Percentiles rank a stretch among this genome's conserved stretches.
These are phyloP conservation scores for Drepanosiphum platanoidis DNA, from an alignment of 2,888 invertebrate species.

Conservation along the genomic window DNA sequence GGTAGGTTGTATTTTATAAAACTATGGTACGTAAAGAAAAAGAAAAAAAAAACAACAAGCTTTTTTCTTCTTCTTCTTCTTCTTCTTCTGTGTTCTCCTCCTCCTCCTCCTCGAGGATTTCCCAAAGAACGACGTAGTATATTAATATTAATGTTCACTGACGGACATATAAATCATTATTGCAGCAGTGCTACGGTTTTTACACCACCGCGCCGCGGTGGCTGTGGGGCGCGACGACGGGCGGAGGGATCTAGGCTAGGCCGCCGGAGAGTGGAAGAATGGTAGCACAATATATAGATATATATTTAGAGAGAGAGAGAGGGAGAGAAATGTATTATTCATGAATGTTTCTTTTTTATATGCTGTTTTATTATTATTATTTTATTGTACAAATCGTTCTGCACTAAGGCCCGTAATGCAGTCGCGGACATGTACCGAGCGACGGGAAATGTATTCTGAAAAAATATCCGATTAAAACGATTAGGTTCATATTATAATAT, in stretches of 20 bases:
- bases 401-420: not conserved
- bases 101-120: not conserved
- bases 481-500: not conserved
- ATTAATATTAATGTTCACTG: not conserved
- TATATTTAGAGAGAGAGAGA: no score
- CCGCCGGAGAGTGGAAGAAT: not conserved
- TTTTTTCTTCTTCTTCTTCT: not conserved
- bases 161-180: constrained; percentile 5
- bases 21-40: not conserved
- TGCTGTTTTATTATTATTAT: not conserved
- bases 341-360: not conserved
- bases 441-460: not conserved
- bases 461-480: not conserved
- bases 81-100: not conserved
- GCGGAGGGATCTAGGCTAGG: not conserved
- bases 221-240: not conserved
- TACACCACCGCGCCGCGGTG: not conserved
- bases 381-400: not conserved
- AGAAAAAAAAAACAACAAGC: no score
- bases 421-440: not conserved
- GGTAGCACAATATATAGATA: no score
- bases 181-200: not conserved
- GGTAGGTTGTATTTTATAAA: not conserved
- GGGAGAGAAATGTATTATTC: constrained; percentile 22
- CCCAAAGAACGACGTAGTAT: not conserved